Evolutionary conservation across 2,888 invertebrate species (phyloP).

Genomic region (Epistrophe eligans): DNA sequence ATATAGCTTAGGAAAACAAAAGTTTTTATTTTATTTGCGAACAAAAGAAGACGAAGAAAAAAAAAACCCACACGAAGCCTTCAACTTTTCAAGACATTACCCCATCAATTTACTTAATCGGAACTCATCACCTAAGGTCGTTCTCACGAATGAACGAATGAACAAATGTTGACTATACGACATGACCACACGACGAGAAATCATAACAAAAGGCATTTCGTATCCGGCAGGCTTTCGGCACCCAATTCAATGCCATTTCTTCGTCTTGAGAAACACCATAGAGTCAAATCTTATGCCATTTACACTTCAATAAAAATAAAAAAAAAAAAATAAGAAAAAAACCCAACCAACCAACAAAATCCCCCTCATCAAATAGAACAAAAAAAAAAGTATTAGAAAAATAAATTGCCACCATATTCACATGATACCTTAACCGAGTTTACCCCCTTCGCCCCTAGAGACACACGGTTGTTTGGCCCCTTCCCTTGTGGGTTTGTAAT

Average conservation of each 20-base stretch:
- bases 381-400: conserved; percentile 64
- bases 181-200: conserved; percentile 29
- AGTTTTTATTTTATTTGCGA: background rate
- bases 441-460: background rate
- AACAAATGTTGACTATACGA: conserved; percentile 4
- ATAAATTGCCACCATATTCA: conserved; percentile 68
- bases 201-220: conserved; percentile 69
- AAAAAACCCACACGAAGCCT: background rate
- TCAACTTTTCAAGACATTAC: conserved; percentile 25
- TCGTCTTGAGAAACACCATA: conserved; percentile 29
- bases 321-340: conserved; percentile 43
- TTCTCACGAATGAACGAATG: conserved; percentile 40
- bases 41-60: background rate
- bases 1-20: conserved; percentile 10
- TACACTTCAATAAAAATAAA: conserved; percentile 68
- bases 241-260: conserved; percentile 48
- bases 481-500: conserved; percentile 7
- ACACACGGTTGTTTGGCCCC: background rate
- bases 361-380: conserved; percentile 36
- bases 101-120: conserved; percentile 40
- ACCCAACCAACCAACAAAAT: conserved; percentile 3
- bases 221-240: conserved; percentile 53
- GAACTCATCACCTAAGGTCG: conserved; percentile 39
- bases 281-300: conserved; percentile 61
- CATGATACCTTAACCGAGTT: conserved; percentile 40